phyloP scores from a whole-genome alignment of 1,140 invertebrate species.

The Myzus persicae region DNA sequence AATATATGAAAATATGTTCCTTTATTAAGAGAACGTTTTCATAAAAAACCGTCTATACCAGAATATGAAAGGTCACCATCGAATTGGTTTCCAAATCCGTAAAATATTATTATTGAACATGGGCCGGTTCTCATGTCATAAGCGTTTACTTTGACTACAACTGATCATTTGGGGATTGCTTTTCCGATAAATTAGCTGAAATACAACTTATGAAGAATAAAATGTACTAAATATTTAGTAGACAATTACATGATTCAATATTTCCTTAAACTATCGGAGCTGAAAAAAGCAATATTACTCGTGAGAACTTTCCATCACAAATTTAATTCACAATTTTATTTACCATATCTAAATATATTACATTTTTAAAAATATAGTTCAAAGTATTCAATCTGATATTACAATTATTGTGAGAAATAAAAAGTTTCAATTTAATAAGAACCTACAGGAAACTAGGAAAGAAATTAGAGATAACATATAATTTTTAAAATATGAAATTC shows the following conservation, averaged over 20 bases:
- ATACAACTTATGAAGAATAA: background rate
- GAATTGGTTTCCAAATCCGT: background rate
- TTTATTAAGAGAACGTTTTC: background rate
- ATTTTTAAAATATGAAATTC: too few species aligned
- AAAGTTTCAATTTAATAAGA: background rate
- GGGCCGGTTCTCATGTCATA: background rate
- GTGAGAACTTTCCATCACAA: background rate
- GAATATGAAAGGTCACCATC: background rate
- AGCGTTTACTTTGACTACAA: too few species aligned
- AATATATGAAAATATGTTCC: background rate
- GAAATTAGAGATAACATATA: background rate
- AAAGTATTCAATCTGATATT: background rate
- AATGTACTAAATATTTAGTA: background rate
- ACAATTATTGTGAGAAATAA: background rate
- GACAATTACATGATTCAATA: background rate
- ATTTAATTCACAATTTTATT: background rate
- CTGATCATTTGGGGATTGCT: background rate
- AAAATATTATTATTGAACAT: background rate
- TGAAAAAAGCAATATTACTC: background rate
- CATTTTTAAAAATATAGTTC: background rate
- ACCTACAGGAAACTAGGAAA: background rate
- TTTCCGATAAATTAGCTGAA: background rate
- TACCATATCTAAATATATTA: background rate
- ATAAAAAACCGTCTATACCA: too few species aligned
- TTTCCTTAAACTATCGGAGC: too few species aligned